These are phyloP conservation scores for Pterocles burchelli DNA, from an alignment of 2,113 vertebrate genomes.

Conservation along the genomic window DNA sequence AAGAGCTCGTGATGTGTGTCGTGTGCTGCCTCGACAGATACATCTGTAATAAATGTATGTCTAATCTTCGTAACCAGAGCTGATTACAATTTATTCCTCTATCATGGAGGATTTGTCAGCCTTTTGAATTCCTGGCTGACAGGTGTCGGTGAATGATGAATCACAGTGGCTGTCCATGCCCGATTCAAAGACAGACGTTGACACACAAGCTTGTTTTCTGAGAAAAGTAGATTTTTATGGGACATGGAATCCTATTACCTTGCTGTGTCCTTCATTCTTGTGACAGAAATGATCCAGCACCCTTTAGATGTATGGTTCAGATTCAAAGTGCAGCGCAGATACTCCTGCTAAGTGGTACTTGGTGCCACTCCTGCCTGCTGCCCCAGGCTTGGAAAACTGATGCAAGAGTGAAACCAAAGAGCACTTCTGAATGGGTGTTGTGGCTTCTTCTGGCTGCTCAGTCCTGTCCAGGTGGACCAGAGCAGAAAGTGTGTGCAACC, in stretches of 20 bases:
- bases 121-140: not conserved
- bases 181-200: not conserved
- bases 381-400: not conserved
- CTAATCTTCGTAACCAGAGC: not conserved
- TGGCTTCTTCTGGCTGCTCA: not conserved
- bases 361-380: not conserved
- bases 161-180: not conserved
- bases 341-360: not conserved
- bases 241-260: not conserved
- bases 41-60: constrained; percentile 11
- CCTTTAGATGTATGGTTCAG: not conserved
- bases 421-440: not conserved
- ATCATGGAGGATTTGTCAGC: constrained; percentile 6
- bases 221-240: constrained; percentile 32
- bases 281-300: not conserved
- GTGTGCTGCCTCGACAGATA: not conserved
- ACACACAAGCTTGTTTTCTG: not conserved
- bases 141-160: not conserved
- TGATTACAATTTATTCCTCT: constrained; percentile 31
- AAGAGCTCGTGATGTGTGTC: not conserved
- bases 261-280: not conserved
- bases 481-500: not conserved
- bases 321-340: not conserved
- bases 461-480: not conserved
- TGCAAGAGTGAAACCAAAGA: not conserved